Evolutionary conservation across 2,797 vertebrate species (phyloP), one percentile per base, ranked within the genome.

Genomic region (Sebastes dallii): DNA sequence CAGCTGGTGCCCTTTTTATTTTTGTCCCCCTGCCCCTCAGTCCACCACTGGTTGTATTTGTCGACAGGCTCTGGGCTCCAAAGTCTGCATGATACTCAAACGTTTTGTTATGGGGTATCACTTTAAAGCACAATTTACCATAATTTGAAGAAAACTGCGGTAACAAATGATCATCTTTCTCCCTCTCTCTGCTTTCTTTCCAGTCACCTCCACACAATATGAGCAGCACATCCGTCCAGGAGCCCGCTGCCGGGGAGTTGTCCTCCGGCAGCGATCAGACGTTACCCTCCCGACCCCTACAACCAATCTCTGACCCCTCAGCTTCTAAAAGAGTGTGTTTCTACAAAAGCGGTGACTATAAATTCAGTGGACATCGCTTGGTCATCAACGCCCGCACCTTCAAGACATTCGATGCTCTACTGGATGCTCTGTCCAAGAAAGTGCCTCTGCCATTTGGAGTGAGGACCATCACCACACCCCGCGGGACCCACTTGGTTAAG

Each of bases 401-500:
- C 84, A 99, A 99, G 92, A 97, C 97, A 0, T 99, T 99, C 75
- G 98, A 99, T 46, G 96, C 97, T 52, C 91, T 99, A 50, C 92
- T 99, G 80, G 98, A 99, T 27, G 94, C 93, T 78, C 94, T 99
- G 81, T 99, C 98, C 72, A 96, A 95, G 82, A 96, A 97, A 91
- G 97, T 99, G 75, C 98, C 98, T 5, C 91, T 99, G 72, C 96
- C 98, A 6, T 99, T 99, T 62, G 98, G 98, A 39, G 98, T 99
- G 62, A 94, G 98, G 82, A 99, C 96, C 89, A 98, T 99, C 86
- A 97, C 96, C 68, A 99, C 98, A 1, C 98, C 99, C 0, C 95
- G 89, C 7, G 98, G 98, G 22, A 95, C 91, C 64, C 97, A 97
- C 81, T 88, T 90, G 52, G 89, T 99, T 65, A 97, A 85, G 32